A percentile compares a stretch with the other conserved stretches of the same genome.
phyloP scores from a whole-genome alignment of 2,113 vertebrate species.

The Platycercus adscitus region DNA sequence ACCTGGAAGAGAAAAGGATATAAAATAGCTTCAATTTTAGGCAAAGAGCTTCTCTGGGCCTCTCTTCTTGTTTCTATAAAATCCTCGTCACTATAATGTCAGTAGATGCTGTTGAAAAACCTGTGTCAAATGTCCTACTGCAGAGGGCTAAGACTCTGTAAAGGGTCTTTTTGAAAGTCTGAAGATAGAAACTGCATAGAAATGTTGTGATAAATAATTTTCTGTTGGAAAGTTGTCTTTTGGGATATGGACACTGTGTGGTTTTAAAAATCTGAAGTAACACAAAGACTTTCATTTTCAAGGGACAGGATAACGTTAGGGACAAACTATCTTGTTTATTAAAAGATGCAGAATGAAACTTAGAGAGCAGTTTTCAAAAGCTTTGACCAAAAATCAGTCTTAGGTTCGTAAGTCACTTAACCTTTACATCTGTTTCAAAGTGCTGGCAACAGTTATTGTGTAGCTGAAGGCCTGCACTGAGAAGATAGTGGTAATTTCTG shows the following conservation, averaged over 20 bases:
- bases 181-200: background rate
- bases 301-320: background rate
- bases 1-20: background rate
- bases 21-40: background rate
- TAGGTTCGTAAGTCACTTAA: background rate
- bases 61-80: background rate
- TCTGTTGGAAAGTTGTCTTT: background rate
- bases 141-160: accelerated
- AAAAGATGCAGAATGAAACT: background rate
- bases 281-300: background rate
- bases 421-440: slow-evolving; percentile 2
- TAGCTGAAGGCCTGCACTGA: background rate
- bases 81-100: background rate
- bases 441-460: background rate
- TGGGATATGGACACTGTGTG: background rate
- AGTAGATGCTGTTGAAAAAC: background rate
- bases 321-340: background rate
- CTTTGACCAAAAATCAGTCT: background rate
- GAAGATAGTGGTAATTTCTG: background rate
- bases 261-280: background rate
- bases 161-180: background rate
- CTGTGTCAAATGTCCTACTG: background rate
- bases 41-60: background rate
- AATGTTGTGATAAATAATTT: background rate
- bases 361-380: background rate